Conservation (phyloP, 2,888 invertebrate genomes). For the Eurytoma adleriae region DNA sequence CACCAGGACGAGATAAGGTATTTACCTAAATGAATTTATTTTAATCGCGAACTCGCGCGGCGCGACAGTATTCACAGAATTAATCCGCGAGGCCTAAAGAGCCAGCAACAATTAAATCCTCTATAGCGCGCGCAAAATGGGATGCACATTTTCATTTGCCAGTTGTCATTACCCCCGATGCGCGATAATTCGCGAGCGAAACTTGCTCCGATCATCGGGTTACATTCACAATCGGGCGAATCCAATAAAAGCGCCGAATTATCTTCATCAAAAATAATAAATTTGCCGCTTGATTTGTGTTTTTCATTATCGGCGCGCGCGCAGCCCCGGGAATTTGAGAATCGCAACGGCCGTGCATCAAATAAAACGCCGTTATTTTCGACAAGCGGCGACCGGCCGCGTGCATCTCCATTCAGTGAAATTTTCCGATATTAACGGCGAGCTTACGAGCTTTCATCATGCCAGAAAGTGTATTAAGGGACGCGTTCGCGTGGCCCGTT, state of each 20-base stretch:
- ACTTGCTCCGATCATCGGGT: too few relatives aligned
- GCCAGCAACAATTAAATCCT: too few relatives aligned
- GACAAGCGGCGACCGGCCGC: neutral
- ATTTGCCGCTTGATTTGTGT: neutral
- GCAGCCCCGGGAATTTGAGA: neutral
- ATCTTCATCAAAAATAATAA: neutral
- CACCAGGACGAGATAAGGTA: too few relatives aligned
- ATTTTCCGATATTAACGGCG: conserved; percentile 41
- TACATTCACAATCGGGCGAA: neutral
- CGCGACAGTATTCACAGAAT: too few relatives aligned
- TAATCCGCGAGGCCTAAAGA: too few relatives aligned
- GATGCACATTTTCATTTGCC: too few relatives aligned
- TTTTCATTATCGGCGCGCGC: neutral
- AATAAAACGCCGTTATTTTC: neutral
- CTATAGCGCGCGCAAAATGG: too few relatives aligned
- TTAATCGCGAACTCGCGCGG: too few relatives aligned
- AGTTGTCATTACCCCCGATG: too few relatives aligned
- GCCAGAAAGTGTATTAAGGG: conserved; percentile 42
- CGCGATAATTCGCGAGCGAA: too few relatives aligned
- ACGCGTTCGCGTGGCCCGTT: conserved; percentile 32
- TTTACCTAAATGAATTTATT: too few relatives aligned
- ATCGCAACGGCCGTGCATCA: neutral
- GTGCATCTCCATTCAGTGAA: conserved; percentile 15
- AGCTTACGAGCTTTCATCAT: conserved; percentile 51
- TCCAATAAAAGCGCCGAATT: neutral